phyloP scores from a whole-genome alignment of 2,797 vertebrate species.

The Falco novaeseelandiae region DNA sequence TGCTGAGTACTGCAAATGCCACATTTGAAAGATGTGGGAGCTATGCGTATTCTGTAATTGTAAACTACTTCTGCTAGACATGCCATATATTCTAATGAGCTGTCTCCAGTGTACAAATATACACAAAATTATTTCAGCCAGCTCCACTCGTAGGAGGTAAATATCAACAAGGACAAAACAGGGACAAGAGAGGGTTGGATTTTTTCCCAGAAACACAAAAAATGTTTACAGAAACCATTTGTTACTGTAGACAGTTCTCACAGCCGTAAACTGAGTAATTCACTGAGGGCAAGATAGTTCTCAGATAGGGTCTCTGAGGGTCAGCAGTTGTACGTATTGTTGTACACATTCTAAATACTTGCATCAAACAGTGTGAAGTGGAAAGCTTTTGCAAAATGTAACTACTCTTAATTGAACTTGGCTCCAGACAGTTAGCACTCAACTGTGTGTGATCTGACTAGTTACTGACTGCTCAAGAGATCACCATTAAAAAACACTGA shows the following conservation, averaged over 20 bases:
- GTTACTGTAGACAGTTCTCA: background rate
- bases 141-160: background rate
- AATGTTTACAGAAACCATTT: background rate
- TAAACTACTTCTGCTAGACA: background rate
- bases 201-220: background rate
- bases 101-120: background rate
- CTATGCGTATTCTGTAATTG: background rate
- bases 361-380: background rate
- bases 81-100: background rate
- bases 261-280: background rate
- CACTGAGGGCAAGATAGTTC: background rate
- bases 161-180: background rate
- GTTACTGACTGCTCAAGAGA: background rate
- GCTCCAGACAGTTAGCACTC: background rate
- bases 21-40: background rate
- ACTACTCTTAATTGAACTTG: background rate
- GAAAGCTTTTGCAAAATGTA: background rate
- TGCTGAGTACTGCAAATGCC: background rate
- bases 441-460: background rate
- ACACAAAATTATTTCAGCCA: background rate
- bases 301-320: background rate
- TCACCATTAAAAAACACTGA: background rate
- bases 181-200: background rate
- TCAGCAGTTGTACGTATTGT: background rate
- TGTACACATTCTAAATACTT: background rate